Percentiles rank a stretch among this genome's conserved stretches.
These are phyloP conservation scores for Laspeyria flexula DNA, from an alignment of 2,888 invertebrate genomes.

Conservation along the genomic window DNA sequence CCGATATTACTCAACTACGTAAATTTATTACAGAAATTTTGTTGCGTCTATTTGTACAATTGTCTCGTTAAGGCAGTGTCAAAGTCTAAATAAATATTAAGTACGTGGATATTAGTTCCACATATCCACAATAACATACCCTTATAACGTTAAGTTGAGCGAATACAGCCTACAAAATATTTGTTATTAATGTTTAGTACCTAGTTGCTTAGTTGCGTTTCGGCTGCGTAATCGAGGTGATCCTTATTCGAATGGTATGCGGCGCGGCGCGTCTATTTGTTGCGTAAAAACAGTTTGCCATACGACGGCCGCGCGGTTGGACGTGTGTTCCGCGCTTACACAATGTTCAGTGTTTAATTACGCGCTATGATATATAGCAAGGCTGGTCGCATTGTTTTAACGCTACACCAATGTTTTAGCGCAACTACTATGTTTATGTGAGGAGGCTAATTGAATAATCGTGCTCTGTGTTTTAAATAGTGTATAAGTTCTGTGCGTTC, in stretches of 20 bases:
- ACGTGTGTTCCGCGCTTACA: constrained; percentile 57
- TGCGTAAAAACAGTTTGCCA: constrained; percentile 70
- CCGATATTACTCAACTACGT: constrained; percentile 1
- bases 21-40: constrained; percentile 20
- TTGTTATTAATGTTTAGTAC: constrained; percentile 69
- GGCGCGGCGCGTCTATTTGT: constrained; percentile 64
- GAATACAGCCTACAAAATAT: constrained; percentile 59
- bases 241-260: constrained; percentile 80
- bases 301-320: constrained; percentile 57
- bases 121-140: constrained; percentile 44
- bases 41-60: constrained; percentile 66
- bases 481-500: constrained; percentile 56
- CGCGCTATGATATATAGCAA: constrained; percentile 65
- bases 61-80: constrained; percentile 31
- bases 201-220: constrained; percentile 68
- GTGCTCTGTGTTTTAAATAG: constrained; percentile 54
- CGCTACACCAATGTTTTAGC: constrained; percentile 55
- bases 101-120: constrained; percentile 40
- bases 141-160: constrained; percentile 49
- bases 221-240: constrained; percentile 76
- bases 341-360: constrained; percentile 57
- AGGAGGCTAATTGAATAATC: constrained; percentile 60
- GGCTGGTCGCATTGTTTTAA: constrained; percentile 65
- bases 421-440: constrained; percentile 64
- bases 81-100: constrained; percentile 29